phyloP scores from a whole-genome alignment of 2,797 vertebrate genomes.

The Tangara arthus region DNA sequence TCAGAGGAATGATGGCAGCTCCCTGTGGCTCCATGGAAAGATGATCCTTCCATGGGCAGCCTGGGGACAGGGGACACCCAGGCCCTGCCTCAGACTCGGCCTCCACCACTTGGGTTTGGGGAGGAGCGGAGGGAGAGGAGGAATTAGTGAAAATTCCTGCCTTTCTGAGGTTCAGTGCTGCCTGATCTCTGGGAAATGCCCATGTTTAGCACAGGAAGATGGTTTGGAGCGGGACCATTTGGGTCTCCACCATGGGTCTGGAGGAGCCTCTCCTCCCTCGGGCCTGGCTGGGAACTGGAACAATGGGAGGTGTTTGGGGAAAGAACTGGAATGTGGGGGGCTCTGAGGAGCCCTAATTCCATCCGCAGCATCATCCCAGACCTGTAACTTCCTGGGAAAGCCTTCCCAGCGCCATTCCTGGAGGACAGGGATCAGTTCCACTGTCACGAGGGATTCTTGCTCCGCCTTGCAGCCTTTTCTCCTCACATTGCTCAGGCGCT shows the following conservation, averaged over 20 bases:
- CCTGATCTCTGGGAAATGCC: background rate
- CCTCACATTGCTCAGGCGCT: background rate
- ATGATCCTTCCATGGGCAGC: background rate
- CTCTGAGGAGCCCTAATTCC: background rate
- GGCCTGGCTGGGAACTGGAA: background rate
- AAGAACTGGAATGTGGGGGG: background rate
- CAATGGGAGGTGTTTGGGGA: background rate
- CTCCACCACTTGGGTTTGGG: background rate
- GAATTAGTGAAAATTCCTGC: background rate
- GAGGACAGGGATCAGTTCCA: background rate
- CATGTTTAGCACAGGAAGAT: rapidly evolving
- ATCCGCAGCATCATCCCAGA: background rate
- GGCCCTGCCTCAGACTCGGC: too few species aligned
- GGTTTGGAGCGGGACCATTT: background rate
- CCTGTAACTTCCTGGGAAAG: rapidly evolving
- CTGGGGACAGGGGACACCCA: background rate
- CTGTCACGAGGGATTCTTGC: background rate
- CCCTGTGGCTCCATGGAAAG: background rate
- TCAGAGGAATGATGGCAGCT: background rate
- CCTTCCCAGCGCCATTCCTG: background rate
- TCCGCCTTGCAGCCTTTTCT: background rate
- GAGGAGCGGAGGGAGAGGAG: rapidly evolving
- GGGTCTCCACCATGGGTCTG: background rate
- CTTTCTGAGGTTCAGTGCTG: background rate
- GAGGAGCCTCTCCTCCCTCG: rapidly evolving